phyloP scores from a whole-genome alignment of 2,888 invertebrate species.

The Epinotia demarniana region DNA sequence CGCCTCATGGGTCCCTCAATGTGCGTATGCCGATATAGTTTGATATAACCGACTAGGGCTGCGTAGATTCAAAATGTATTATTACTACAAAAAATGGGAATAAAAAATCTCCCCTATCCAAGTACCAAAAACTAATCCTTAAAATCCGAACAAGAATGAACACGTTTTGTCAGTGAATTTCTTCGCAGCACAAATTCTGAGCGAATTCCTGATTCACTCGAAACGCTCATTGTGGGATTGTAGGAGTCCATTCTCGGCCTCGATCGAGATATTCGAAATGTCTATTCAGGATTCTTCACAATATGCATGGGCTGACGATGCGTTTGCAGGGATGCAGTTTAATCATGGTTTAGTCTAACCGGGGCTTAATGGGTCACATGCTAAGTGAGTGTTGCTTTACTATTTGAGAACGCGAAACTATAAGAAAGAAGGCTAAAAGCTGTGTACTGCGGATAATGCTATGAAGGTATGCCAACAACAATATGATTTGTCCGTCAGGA shows the following conservation, averaged over 20 bases:
- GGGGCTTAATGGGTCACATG: not conserved
- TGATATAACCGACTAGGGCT: too few species aligned
- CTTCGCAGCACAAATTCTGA: not conserved
- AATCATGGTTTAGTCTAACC: not conserved
- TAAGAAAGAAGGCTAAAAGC: not conserved
- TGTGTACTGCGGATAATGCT: too few species aligned
- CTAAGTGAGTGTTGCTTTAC: too few species aligned
- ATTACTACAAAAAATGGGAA: too few species aligned
- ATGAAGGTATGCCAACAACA: too few species aligned
- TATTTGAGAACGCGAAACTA: not conserved
- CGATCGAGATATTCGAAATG: not conserved
- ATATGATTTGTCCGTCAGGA: too few species aligned
- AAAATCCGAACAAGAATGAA: not conserved
- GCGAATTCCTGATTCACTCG: not conserved
- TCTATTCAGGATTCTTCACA: not conserved
- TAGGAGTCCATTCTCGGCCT: not conserved
- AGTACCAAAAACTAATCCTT: too few species aligned
- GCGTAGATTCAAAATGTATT: too few species aligned
- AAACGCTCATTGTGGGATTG: not conserved
- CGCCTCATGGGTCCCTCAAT: too few species aligned
- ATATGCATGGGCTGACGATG: not conserved
- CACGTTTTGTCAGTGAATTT: not conserved
- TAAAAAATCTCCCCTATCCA: too few species aligned
- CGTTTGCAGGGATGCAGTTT: not conserved
- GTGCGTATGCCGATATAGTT: too few species aligned